phyloP scores from a whole-genome alignment of 2,113 vertebrate genomes.

The Campylomormyrus numenius region DNA sequence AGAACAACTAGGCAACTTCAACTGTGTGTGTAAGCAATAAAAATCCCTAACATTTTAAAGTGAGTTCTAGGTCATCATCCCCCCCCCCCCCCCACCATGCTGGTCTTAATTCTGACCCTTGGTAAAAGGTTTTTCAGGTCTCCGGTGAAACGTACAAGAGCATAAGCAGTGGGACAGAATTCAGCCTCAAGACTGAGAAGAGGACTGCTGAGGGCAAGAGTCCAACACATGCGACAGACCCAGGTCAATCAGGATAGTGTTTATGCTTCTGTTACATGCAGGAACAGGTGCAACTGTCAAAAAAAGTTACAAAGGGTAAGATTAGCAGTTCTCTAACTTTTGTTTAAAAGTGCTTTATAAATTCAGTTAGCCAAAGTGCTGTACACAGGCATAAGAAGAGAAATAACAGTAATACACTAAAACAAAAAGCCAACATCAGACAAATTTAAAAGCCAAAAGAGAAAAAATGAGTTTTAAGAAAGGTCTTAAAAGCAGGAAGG shows the following conservation, averaged over 20 bases:
- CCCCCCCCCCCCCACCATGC: background rate
- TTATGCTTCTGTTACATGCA: background rate
- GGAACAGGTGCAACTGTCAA: background rate
- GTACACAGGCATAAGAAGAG: no score
- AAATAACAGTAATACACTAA: no score
- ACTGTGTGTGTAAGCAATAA: background rate
- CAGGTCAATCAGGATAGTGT: background rate
- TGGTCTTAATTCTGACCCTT: background rate
- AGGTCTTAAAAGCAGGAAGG: no score
- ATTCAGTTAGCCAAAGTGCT: no score
- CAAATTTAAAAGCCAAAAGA: no score
- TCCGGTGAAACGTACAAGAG: background rate
- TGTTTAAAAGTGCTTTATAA: no score
- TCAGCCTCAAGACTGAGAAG: background rate
- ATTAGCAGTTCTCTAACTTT: background rate
- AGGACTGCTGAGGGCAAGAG: background rate
- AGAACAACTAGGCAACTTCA: background rate
- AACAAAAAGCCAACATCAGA: no score
- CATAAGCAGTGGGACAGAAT: background rate
- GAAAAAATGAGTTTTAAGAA: no score
- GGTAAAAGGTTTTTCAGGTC: background rate
- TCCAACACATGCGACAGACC: background rate
- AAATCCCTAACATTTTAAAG: background rate
- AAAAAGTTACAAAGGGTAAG: background rate
- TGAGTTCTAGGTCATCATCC: no score